phyloP scores from a whole-genome alignment of 2,888 invertebrate genomes.

The Leuctra nigra region DNA sequence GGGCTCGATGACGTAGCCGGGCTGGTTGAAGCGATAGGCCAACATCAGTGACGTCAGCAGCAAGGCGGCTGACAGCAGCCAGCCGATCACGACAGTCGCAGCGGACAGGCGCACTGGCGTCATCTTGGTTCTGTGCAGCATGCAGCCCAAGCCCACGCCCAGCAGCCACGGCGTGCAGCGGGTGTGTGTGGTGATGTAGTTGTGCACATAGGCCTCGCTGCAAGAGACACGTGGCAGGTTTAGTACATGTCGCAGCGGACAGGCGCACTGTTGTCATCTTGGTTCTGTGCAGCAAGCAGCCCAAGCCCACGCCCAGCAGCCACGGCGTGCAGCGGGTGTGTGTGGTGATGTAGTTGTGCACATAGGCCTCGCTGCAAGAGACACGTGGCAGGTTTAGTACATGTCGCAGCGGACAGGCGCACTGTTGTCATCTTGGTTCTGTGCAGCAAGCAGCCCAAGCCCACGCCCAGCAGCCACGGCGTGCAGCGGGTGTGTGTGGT shows the following conservation, averaged over 20 bases:
- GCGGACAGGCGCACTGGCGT: not conserved
- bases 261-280: not conserved
- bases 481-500: constrained; percentile 14
- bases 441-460: constrained; percentile 13
- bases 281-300: constrained; percentile 8
- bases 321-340: constrained; percentile 18
- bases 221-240: not conserved
- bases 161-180: constrained; percentile 16
- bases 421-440: not conserved
- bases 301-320: constrained; percentile 11
- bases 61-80: not conserved
- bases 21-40: constrained; percentile 34
- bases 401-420: not conserved
- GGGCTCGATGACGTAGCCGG: constrained; percentile 43
- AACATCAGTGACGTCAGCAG: not conserved
- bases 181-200: constrained; percentile 9
- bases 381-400: no score
- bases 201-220: not conserved
- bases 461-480: constrained; percentile 14
- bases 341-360: not conserved
- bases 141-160: constrained; percentile 10
- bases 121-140: constrained; percentile 4
- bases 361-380: not conserved
- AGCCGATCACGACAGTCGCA: not conserved
- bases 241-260: not conserved